Evolutionary conservation across 2,888 invertebrate genomes (phyloP).

Genomic region (Caenorhabditis wallacei): DNA sequence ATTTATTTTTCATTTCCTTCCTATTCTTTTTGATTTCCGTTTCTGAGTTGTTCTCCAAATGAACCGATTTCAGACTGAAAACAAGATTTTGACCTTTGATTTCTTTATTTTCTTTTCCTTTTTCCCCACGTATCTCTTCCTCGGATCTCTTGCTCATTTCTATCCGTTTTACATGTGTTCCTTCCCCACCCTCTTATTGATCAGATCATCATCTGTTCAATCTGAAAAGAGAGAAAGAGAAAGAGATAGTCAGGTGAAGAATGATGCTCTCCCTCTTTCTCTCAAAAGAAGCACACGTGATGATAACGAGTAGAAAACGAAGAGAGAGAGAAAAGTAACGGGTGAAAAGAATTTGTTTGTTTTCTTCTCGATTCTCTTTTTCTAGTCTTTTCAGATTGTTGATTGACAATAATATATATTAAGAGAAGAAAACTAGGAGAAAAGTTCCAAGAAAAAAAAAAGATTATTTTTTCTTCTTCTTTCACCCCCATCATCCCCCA

Average conservation of each 20-base stretch:
- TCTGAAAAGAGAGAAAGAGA: constrained; percentile 2
- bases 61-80: constrained; percentile 15
- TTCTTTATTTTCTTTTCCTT: constrained; percentile 15
- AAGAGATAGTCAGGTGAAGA: constrained; percentile 30
- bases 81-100: constrained; percentile 15
- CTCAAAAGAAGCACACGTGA: constrained; percentile 14
- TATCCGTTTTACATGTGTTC: constrained; percentile 38
- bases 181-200: constrained; percentile 24
- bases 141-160: constrained; percentile 17
- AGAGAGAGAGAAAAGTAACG: constrained; percentile 27
- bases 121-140: constrained; percentile 2
- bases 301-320: constrained; percentile 27
- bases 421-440: background rate
- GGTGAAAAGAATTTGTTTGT: constrained; percentile 8
- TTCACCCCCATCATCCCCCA: constrained; percentile 15
- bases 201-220: constrained; percentile 28
- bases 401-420: constrained; percentile 20
- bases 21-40: background rate
- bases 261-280: constrained; percentile 5
- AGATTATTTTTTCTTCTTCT: constrained; percentile 6
- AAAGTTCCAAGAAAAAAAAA: background rate
- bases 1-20: background rate
- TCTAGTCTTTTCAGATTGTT: constrained; percentile 3
- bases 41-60: background rate
- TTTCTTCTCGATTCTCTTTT: constrained; percentile 3